Base-by-base conservation (phyloP, 2,888 invertebrate species). In the Caenorhabditis sp. region DNA sequence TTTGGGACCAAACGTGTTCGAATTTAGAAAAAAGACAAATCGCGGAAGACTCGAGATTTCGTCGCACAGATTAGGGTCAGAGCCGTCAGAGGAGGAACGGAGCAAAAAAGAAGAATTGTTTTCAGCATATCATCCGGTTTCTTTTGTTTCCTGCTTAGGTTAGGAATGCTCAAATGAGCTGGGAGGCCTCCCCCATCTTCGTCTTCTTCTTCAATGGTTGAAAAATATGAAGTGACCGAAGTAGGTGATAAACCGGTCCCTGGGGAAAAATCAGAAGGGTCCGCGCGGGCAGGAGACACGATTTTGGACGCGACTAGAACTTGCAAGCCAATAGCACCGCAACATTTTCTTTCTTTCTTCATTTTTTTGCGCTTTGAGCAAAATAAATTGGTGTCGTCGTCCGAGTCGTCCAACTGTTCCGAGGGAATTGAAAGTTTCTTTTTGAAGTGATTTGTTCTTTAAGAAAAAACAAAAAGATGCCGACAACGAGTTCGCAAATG, bases 211-310 rank as follows among this genome's bases (percentile, higher is more conserved):
- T 35, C 50, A 37, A 26, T 58, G 60, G 47, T 60, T 74, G 65
- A 70, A 51, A 78, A 78, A 78, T 78, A 78, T 78, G 80, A 74
- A 80, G 74, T 80, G 80, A 80, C 80, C 80, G 72, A 50, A 80
- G 74, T 70, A 76, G 76, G 74, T 80, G 80, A 80, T 70, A 80
- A 80, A 76, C 67, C 26, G 64, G 58, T 80, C 80, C 74, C 80
- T 53, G 15, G 80, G 58, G 80, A 50, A 62, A 68, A 77, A 74
- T 74, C 74, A 74, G 67, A 22, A 74, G 74, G 65, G 51, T 26
- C 28, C 20, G 20, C 35, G 24, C 35, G 24, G 40, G 56, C 50
- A 65, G 55, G 55, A 18, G 72, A 72, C 72, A 72, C 64, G 32
- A 22, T 56, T 72, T 65, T 20, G 56, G 65, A 64, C 56, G 56